A percentile compares a stretch with the other conserved stretches of the same genome.
phyloP scores from a whole-genome alignment of 2,113 vertebrate species.

The Athene cunicularia region DNA sequence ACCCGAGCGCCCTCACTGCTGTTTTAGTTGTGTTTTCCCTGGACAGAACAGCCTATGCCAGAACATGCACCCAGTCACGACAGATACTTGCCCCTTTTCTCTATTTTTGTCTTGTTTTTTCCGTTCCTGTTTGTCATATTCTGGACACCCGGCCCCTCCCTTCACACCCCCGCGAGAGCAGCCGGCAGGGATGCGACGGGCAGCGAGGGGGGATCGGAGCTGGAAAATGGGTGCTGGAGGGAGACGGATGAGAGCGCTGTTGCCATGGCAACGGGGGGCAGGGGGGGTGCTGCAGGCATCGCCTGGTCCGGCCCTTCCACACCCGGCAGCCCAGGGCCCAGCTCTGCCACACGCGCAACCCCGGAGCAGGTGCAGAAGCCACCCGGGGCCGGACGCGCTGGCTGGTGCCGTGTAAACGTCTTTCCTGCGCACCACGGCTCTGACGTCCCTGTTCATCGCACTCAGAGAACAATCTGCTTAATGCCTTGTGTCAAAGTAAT shows the following conservation, averaged over 20 bases:
- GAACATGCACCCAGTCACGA: accelerated
- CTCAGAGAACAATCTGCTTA: conserved; percentile 73
- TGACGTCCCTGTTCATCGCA: conserved; percentile 61
- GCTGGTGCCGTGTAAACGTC: not conserved
- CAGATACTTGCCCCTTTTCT: not conserved
- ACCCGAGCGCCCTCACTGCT: not conserved
- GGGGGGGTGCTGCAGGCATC: not conserved
- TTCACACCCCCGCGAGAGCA: not conserved
- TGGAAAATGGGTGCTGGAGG: not conserved
- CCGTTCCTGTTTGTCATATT: not conserved
- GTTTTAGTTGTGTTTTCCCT: not conserved
- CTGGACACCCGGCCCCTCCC: not conserved
- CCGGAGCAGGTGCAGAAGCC: not conserved
- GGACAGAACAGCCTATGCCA: no score
- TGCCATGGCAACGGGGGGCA: not conserved
- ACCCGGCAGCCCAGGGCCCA: not conserved
- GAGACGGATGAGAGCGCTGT: not conserved
- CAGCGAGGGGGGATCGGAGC: not conserved
- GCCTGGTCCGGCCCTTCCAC: not conserved
- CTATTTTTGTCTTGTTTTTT: not conserved
- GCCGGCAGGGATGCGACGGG: not conserved
- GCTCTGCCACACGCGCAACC: no score
- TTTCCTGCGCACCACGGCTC: conserved; percentile 31
- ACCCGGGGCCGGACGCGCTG: not conserved
- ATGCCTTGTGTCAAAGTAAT: conserved; percentile 71